Evolutionary conservation across 2,888 invertebrate species (phyloP).

Genomic region (Prenolepis imparis): DNA sequence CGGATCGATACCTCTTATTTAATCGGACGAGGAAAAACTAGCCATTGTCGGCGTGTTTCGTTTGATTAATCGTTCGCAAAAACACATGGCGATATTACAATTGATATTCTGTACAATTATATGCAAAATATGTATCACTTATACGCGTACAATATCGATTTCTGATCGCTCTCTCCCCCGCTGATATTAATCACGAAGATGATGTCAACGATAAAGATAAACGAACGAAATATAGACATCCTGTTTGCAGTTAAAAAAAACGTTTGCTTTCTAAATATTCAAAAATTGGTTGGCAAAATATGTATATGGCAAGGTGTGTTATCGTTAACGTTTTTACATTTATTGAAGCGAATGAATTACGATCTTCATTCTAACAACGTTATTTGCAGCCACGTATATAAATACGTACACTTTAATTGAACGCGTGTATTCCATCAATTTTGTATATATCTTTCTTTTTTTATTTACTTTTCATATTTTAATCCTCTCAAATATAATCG

Average conservation of each 20-base stretch:
- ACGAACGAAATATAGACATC: background rate
- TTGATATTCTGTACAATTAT: background rate
- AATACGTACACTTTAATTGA: conserved; percentile 4
- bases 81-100: background rate
- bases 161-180: background rate
- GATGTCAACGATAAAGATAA: background rate
- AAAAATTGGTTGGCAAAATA: background rate
- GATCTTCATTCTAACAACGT: conserved; percentile 18
- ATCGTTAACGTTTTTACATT: conserved; percentile 22
- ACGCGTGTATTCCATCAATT: background rate
- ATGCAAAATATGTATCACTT: background rate
- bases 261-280: conserved; percentile 8
- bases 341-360: background rate
- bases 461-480: conserved; percentile 11
- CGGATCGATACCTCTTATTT: background rate
- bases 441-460: background rate
- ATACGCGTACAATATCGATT: background rate
- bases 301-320: background rate
- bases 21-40: background rate
- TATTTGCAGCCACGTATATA: background rate
- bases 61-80: background rate
- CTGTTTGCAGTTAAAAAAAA: background rate
- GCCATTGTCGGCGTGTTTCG: background rate
- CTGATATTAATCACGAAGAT: background rate
- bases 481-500: background rate